phyloP scores from a whole-genome alignment of 2,888 invertebrate species.

The Euplagia quadripunctaria region DNA sequence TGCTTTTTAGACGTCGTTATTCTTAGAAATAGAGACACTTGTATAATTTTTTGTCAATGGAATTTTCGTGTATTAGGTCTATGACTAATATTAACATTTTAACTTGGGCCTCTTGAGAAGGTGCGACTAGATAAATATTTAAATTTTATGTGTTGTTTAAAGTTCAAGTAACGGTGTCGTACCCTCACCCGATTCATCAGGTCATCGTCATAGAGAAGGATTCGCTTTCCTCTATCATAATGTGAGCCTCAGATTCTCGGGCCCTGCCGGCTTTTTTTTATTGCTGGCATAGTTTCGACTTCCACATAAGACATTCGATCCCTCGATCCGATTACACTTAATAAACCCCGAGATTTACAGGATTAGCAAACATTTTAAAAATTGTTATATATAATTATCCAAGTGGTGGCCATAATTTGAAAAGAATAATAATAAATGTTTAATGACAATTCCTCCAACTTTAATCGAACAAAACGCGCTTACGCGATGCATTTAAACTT shows the following conservation, averaged over 20 bases:
- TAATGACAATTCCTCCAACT: too few relatives aligned
- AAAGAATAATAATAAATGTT: too few relatives aligned
- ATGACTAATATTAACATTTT: background rate
- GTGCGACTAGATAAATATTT: background rate
- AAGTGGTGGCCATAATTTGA: too few relatives aligned
- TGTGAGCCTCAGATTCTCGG: too few relatives aligned
- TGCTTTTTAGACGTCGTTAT: background rate
- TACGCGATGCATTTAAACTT: too few relatives aligned
- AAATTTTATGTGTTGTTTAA: background rate
- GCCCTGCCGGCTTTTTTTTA: background rate
- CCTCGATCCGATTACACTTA: too few relatives aligned
- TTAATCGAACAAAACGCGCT: too few relatives aligned
- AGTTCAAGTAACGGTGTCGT: background rate
- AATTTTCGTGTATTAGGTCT: background rate
- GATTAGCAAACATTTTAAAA: too few relatives aligned
- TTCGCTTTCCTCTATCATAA: background rate
- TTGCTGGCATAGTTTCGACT: too few relatives aligned
- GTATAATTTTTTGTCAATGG: background rate
- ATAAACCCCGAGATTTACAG: too few relatives aligned
- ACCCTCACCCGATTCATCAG: background rate
- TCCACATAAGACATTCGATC: too few relatives aligned
- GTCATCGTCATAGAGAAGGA: background rate
- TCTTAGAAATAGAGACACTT: background rate
- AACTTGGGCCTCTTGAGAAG: background rate
- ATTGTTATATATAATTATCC: too few relatives aligned